These are phyloP conservation scores for Gobius niger DNA, from an alignment of 2,113 vertebrate species.

Conservation along the genomic window DNA sequence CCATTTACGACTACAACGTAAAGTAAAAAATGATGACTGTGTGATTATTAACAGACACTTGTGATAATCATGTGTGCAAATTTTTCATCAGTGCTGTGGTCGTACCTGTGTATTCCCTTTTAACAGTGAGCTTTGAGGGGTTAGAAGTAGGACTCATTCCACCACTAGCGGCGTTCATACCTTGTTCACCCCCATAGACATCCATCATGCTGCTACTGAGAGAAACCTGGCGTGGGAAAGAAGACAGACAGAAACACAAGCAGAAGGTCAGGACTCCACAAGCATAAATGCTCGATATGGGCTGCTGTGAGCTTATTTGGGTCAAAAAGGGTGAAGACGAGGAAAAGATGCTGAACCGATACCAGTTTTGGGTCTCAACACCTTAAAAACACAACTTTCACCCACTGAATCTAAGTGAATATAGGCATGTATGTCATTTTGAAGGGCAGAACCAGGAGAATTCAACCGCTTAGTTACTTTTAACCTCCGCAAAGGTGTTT, in stretches of 20 bases:
- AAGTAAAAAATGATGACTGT: background rate
- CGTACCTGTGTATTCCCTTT: constrained; percentile 92
- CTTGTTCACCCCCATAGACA: constrained; percentile 87
- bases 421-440: too few relatives aligned
- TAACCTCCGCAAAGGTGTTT: too few relatives aligned
- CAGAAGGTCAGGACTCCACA: constrained; percentile 15
- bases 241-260: background rate
- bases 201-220: constrained; percentile 91
- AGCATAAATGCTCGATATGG: constrained; percentile 51
- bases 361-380: too few relatives aligned
- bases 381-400: too few relatives aligned
- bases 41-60: background rate
- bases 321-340: constrained; percentile 18
- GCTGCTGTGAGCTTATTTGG: constrained; percentile 34
- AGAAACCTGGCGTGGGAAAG: constrained; percentile 73
- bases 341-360: too few relatives aligned
- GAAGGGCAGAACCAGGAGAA: too few relatives aligned
- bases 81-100: constrained; percentile 52
- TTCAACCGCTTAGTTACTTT: too few relatives aligned
- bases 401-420: too few relatives aligned
- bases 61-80: background rate
- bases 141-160: constrained; percentile 86
- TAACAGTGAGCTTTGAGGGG: constrained; percentile 84
- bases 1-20: background rate
- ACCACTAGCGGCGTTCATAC: constrained; percentile 84